These are phyloP conservation scores for Knipowitschia caucasica DNA, from an alignment of 2,797 vertebrate genomes.

Conservation along the genomic window DNA sequence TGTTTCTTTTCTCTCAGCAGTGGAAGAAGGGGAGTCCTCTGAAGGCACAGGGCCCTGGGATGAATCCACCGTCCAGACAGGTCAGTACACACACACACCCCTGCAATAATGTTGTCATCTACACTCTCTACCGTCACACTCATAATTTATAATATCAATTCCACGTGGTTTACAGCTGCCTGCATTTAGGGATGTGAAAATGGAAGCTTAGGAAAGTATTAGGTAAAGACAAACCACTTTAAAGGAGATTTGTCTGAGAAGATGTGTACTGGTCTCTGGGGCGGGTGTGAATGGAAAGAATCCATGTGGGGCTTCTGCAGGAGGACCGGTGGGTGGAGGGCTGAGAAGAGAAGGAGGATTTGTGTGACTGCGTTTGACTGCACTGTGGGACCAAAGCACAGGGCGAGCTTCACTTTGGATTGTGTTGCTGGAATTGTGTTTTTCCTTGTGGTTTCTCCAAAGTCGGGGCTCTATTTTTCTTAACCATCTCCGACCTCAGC, in stretches of 20 bases:
- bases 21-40: slow-evolving; percentile 91
- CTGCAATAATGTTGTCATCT: slow-evolving; percentile 9
- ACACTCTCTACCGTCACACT: slow-evolving; percentile 42
- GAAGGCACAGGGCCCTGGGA: slow-evolving; percentile 92
- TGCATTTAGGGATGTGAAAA: slow-evolving; percentile 40
- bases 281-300: slow-evolving; percentile 44
- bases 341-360: slow-evolving; percentile 38
- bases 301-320: slow-evolving; percentile 41
- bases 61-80: slow-evolving; percentile 86
- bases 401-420: slow-evolving; percentile 33
- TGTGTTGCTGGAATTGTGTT: slow-evolving; percentile 40
- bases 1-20: slow-evolving; percentile 69
- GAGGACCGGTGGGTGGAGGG: slow-evolving; percentile 21
- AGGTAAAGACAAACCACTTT: slow-evolving; percentile 18
- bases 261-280: slow-evolving; percentile 46
- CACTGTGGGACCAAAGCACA: slow-evolving; percentile 52
- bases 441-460: slow-evolving; percentile 44
- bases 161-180: slow-evolving; percentile 79
- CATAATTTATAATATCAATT: slow-evolving; percentile 79
- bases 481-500: not conserved
- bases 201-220: slow-evolving; percentile 19
- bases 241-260: slow-evolving; percentile 24
- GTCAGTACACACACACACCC: slow-evolving; percentile 73
- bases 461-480: slow-evolving; percentile 25
- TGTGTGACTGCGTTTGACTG: slow-evolving; percentile 45